Evolutionary conservation across 1,140 invertebrate species (phyloP), one percentile per base, ranked within the genome.

Genomic region (Drosophila nigromelanica): DNA sequence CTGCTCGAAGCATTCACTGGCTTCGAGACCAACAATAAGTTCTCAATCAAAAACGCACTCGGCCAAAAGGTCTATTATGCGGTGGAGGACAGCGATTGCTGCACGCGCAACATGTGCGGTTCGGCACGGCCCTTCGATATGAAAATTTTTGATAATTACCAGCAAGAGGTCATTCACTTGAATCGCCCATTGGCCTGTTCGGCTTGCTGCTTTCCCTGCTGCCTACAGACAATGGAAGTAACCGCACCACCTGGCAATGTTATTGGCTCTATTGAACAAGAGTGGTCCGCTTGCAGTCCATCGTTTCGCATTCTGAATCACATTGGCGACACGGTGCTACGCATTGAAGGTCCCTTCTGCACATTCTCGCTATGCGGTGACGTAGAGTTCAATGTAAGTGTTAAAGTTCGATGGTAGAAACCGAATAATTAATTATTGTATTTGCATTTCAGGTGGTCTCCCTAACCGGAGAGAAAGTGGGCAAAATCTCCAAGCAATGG

Each of bases 21-120:
- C n/a, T 98, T 96, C 92, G 97, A 98, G 92, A 97, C 96, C n/a
- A 95, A 96, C 81, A 98, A 98, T 90, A 98, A 97, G 92, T 98
- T 96, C 92, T 95, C 94, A 5, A 93, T 98, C 15, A 96, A 96
- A 92, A 97, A 95, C 90, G 94, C 93, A 61, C 76, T 94, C 40
- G 95, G 97, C 1, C 96, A 98, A 91, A 96, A 96, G 87, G 94
- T 98, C 1, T 98, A 96, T 90, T 96, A 95, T 89, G 96, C 97
- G 18, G 94, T 95, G 5, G 98, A 98, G 93, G 95, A 98, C 61
- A 96, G 95, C 43, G 95, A 96, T 91, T 95, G 95, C 73, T 96
- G 95, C 68, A 95, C 94, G 3, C 93, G 97, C 77, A 95, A 96
- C 76, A 97, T 95, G 79, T 95, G 96, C 87, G 97, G 97, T 2